A percentile compares a stretch with the other conserved stretches of the same genome.
These are phyloP conservation scores for Zygothrica quintamaculata DNA, from an alignment of 2,888 invertebrate genomes.

Conservation along the genomic window DNA sequence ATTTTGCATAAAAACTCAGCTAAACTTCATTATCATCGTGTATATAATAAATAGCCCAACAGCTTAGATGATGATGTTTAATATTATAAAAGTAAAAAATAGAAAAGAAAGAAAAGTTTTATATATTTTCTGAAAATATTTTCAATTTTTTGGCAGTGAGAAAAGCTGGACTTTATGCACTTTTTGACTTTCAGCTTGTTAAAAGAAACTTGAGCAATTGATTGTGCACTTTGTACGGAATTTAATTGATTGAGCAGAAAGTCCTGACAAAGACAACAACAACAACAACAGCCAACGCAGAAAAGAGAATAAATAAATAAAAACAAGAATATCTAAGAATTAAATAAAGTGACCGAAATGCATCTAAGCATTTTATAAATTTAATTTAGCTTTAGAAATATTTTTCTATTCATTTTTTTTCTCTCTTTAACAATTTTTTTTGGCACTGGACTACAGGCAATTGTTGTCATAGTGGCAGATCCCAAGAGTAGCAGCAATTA, in stretches of 20 bases:
- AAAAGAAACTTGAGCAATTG: constrained; percentile 37
- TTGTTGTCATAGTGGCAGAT: constrained; percentile 17
- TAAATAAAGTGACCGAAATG: constrained; percentile 25
- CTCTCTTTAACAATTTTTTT: constrained; percentile 1
- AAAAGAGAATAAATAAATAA: no score
- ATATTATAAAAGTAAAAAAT: no score
- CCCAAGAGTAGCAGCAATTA: constrained; percentile 53
- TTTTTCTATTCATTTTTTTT: constrained; percentile 11
- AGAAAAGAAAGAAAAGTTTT: no score
- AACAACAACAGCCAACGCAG: background rate
- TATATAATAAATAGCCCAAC: no score
- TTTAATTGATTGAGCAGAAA: constrained; percentile 25
- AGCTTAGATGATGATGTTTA: no score
- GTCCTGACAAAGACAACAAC: background rate
- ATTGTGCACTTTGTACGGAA: constrained; percentile 27
- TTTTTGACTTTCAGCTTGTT: constrained; percentile 26
- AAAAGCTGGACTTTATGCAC: constrained; percentile 21
- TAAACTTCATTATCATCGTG: no score
- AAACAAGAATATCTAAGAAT: no score
- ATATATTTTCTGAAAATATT: no score
- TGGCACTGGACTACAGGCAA: constrained; percentile 2
- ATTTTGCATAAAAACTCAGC: no score
- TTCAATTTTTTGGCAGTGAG: no score
- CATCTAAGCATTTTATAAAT: constrained; percentile 9
- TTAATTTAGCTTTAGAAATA: constrained; percentile 22